Percentiles rank a stretch among this genome's conserved stretches.
phyloP scores from a whole-genome alignment of 2,888 invertebrate genomes.

The Autographa gamma region DNA sequence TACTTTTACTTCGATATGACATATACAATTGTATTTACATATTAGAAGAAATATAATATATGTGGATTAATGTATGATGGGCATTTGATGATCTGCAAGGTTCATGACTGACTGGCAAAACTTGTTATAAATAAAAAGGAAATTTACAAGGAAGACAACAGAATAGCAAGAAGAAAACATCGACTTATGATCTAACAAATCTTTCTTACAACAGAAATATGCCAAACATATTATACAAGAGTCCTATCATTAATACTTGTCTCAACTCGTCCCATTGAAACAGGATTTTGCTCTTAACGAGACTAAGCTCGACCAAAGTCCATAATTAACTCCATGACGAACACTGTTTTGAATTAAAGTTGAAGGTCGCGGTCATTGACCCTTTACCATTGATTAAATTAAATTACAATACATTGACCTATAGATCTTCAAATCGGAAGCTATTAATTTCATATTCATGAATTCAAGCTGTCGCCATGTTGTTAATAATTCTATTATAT shows the following conservation, averaged over 20 bases:
- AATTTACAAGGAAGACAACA: conserved; percentile 1
- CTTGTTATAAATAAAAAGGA: neutral
- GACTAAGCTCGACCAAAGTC: neutral
- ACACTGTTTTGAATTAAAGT: neutral
- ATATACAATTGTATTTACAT: neutral
- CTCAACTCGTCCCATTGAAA: neutral
- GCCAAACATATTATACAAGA: neutral
- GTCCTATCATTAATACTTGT: neutral
- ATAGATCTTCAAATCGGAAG: neutral
- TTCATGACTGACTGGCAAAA: neutral
- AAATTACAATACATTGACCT: neutral
- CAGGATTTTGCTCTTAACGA: neutral
- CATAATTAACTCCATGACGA: neutral
- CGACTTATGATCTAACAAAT: neutral
- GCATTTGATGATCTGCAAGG: neutral
- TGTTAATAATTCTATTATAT: neutral
- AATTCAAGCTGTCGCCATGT: neutral
- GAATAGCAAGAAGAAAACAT: neutral
- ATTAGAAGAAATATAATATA: neutral
- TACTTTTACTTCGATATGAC: conserved; percentile 28
- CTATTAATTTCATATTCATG: neutral
- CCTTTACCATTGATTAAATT: neutral
- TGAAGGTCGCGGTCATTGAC: neutral
- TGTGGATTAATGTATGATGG: neutral
- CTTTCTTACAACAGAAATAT: neutral